Percentiles rank a stretch among this genome's conserved stretches.
phyloP scores from a whole-genome alignment of 2,888 invertebrate species.

The Noctuana brunneofusca region DNA sequence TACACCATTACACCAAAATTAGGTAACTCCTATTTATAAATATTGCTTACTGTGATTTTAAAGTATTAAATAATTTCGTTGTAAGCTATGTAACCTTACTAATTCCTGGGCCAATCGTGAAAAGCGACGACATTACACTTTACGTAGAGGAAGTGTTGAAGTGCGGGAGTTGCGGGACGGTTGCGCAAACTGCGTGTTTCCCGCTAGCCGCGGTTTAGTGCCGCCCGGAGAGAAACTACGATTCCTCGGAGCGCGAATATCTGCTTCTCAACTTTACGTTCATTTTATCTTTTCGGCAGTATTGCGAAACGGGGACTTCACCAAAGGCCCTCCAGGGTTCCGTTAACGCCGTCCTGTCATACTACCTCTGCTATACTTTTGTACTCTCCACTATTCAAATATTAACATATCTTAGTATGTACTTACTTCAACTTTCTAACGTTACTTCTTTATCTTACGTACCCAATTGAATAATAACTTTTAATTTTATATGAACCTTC shows the following conservation, averaged over 20 bases:
- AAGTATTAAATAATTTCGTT: background rate
- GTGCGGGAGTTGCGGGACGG: background rate
- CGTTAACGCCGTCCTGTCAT: slow-evolving; percentile 73
- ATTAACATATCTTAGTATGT: slow-evolving; percentile 53
- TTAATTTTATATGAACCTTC: too few species aligned
- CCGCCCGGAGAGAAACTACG: slow-evolving; percentile 77
- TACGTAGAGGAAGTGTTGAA: slow-evolving; percentile 5
- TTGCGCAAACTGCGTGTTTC: slow-evolving; percentile 59
- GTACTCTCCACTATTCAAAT: slow-evolving; percentile 75
- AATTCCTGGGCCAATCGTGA: slow-evolving; percentile 11
- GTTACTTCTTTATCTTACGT: background rate
- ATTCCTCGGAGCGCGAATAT: slow-evolving; percentile 78
- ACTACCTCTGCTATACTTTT: slow-evolving; percentile 60
- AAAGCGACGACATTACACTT: slow-evolving; percentile 14
- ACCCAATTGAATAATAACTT: background rate
- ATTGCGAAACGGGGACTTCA: slow-evolving; percentile 76
- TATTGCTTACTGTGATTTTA: too few species aligned
- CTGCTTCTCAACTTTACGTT: slow-evolving; percentile 81
- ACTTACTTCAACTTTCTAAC: slow-evolving; percentile 8
- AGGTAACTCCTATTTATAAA: too few species aligned
- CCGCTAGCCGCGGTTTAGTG: slow-evolving; percentile 67
- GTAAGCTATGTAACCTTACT: background rate
- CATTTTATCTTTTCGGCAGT: slow-evolving; percentile 82
- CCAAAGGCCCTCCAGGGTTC: slow-evolving; percentile 78
- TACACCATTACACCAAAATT: too few species aligned